Evolutionary conservation across 2,797 vertebrate genomes (phyloP), one percentile per base, ranked within the genome.

Genomic region (Podarcis siculus): DNA sequence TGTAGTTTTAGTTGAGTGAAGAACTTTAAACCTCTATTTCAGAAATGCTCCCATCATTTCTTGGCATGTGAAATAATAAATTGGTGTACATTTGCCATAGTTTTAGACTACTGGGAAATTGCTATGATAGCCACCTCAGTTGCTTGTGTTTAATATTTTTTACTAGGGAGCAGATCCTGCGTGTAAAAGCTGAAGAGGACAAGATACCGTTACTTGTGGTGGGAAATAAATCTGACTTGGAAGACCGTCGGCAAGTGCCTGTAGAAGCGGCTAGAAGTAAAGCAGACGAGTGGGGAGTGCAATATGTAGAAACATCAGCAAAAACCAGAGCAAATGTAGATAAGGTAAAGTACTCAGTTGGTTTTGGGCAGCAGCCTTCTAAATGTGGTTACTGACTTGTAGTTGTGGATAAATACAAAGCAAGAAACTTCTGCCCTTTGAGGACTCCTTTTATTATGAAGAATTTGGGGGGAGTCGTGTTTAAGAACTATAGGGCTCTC

Each of bases 251-350:
- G 91, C 98, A 99, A 96, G 98, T 99, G 15, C 97, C 97, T 2
- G 95, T 97, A 0, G 98, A 98, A 32, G 98, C 98, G 81, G 98
- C 98, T 15, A 94, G 97, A 69, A 95, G 94, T 49, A 98, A 98
- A 93, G 98, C 98, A 0, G 95, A 96, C 1, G 98, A 98, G 91
- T 99, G 99, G 98, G 98, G 98, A 0, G 98, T 99, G 27, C 98
- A 98, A 96, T 99, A 99, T 0, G 98, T 99, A 93, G 98, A 99
- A 97, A 99, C 99, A 0, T 99, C 98, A 0, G 98, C 99, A 45
- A 99, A 99, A 96, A 99, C 99, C 0, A 97, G 98, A 66, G 99
- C 98, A 8, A 99, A 99, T 45, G 99, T 99, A 86, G 98, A 99
- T 96, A 99, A 99, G 98, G 98, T 99, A 92, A 91, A 95, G 3